Percentiles rank a stretch among this genome's conserved stretches.
phyloP scores from a whole-genome alignment of 2,113 vertebrate species.

The Gymnarchus niloticus region DNA sequence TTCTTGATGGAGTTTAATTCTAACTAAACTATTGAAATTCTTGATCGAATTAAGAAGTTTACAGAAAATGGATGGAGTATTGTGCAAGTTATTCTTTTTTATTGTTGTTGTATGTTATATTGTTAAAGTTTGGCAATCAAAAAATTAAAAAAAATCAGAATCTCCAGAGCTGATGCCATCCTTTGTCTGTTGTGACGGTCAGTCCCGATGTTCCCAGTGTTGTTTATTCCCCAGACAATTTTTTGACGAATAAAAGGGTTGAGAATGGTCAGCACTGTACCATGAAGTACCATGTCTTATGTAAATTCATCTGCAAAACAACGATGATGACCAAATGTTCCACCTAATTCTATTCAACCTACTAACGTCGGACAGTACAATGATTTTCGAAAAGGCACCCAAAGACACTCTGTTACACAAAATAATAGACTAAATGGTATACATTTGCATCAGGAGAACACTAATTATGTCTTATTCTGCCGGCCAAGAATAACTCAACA shows the following conservation, averaged over 20 bases:
- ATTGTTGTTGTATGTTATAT: no score
- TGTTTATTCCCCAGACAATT: neutral
- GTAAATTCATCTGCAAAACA: conserved; percentile 10
- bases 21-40: neutral
- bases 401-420: neutral
- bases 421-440: neutral
- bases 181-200: neutral
- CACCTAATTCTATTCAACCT: neutral
- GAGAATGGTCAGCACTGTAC: neutral
- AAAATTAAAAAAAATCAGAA: neutral
- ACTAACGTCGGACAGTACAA: neutral
- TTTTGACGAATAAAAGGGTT: neutral
- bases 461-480: neutral
- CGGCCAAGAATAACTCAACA: neutral
- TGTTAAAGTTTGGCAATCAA: no score
- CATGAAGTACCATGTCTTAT: neutral
- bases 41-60: neutral
- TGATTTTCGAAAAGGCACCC: neutral
- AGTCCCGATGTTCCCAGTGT: neutral
- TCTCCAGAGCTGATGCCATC: neutral
- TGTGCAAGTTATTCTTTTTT: neutral
- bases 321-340: neutral
- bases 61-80: neutral
- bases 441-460: neutral
- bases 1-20: neutral